Percentiles rank a stretch among this genome's conserved stretches.
These are phyloP conservation scores for Parnassius mnemosyne DNA, from an alignment of 2,888 invertebrate genomes.

Conservation along the genomic window DNA sequence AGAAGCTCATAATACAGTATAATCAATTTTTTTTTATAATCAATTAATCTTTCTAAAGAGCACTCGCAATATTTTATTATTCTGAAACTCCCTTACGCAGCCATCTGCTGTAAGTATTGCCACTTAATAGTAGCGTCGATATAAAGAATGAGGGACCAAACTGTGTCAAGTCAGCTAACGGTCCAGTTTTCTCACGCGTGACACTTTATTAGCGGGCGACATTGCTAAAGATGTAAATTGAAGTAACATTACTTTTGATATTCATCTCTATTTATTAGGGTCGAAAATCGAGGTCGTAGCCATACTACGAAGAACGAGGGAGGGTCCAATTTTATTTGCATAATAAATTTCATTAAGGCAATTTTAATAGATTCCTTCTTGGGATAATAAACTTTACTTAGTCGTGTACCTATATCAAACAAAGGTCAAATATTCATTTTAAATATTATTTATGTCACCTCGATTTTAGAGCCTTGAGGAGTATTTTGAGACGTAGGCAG, in stretches of 20 bases:
- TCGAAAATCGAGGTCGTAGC: constrained; percentile 18
- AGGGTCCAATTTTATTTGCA: constrained; percentile 22
- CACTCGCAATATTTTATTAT: neutral
- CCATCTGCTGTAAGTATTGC: neutral
- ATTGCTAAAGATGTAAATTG: constrained; percentile 23
- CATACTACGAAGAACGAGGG: constrained; percentile 1
- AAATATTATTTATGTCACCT: too few species aligned
- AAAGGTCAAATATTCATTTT: too few species aligned
- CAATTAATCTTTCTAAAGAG: too few species aligned
- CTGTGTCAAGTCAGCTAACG: constrained; percentile 30
- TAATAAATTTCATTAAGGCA: constrained; percentile 27
- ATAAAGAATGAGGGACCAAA: constrained; percentile 9
- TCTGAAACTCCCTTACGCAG: neutral
- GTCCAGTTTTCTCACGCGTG: constrained; percentile 23
- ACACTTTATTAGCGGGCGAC: constrained; percentile 12
- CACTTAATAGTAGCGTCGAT: constrained; percentile 9
- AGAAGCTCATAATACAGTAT: neutral
- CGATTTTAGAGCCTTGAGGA: too few species aligned
- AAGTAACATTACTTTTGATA: constrained; percentile 17
- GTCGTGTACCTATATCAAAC: too few species aligned
- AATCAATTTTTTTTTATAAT: neutral
- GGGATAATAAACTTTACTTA: constrained; percentile 20
- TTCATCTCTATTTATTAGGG: constrained; percentile 20
- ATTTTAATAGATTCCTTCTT: constrained; percentile 26
- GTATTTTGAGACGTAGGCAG: too few species aligned